phyloP scores from a whole-genome alignment of 2,888 invertebrate species.

The Protodeltote pygarga region DNA sequence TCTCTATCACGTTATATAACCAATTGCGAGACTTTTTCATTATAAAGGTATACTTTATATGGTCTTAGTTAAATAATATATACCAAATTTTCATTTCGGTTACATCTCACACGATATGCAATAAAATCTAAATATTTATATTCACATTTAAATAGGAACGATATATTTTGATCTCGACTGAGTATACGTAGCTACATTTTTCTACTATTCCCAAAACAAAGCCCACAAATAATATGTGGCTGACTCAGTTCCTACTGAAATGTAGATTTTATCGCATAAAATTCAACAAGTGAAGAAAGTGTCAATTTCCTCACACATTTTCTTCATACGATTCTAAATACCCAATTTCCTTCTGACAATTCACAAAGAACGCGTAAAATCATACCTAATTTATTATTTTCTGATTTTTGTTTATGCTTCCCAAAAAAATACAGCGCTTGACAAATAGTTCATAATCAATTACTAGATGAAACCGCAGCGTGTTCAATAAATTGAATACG shows the following conservation, averaged over 20 bases:
- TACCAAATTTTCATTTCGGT: no score
- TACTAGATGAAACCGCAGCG: slow-evolving; percentile 35
- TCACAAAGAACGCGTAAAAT: slow-evolving; percentile 1
- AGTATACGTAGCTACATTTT: no score
- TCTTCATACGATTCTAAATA: slow-evolving; percentile 20
- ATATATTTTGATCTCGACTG: no score
- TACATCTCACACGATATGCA: no score
- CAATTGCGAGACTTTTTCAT: no score
- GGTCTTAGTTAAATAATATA: no score
- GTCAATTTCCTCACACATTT: slow-evolving; percentile 29
- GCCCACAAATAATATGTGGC: no score
- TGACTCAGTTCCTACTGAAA: not conserved
- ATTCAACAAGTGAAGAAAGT: slow-evolving; percentile 38
- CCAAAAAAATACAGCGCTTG: slow-evolving; percentile 4
- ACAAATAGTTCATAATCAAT: slow-evolving; percentile 29
- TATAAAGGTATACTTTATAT: no score
- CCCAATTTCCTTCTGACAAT: slow-evolving; percentile 20
- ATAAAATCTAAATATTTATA: no score
- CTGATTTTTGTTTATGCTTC: slow-evolving; percentile 8
- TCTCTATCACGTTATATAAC: no score
- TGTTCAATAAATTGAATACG: slow-evolving; percentile 58
- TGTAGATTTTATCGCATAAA: not conserved
- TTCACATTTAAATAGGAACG: no score
- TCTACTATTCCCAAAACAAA: no score
- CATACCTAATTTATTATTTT: slow-evolving; percentile 7